These are phyloP conservation scores for Helicorthomorpha holstii DNA, from an alignment of 1,140 invertebrate species.

Conservation along the genomic window DNA sequence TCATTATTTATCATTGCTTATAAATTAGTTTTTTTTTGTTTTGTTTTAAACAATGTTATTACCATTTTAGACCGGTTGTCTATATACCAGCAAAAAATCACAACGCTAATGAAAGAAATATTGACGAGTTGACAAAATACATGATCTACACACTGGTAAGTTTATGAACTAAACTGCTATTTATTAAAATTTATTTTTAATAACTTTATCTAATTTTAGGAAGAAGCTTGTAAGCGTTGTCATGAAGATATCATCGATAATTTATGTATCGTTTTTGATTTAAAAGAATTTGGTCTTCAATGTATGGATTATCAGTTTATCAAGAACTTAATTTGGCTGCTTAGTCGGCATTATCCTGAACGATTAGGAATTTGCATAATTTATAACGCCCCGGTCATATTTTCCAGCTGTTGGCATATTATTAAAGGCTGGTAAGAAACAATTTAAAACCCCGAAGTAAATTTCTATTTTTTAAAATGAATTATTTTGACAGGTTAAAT, in stretches of 20 bases:
- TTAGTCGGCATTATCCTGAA: constrained; percentile 54
- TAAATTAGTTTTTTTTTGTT: too few species aligned
- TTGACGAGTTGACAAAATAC: constrained; percentile 54
- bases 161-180: not conserved
- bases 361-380: constrained; percentile 52
- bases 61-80: constrained; percentile 36
- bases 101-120: constrained; percentile 45
- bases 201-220: constrained; percentile 24
- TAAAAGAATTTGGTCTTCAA: constrained; percentile 46
- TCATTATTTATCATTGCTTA: too few species aligned
- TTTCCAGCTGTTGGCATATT: constrained; percentile 51
- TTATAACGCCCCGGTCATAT: constrained; percentile 47
- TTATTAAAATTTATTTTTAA: not conserved
- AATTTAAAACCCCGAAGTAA: not conserved
- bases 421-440: constrained; percentile 45
- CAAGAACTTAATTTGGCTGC: constrained; percentile 54
- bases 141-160: constrained; percentile 52
- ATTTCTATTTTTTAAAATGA: constrained; percentile 5
- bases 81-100: constrained; percentile 59
- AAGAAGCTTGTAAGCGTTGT: constrained; percentile 53
- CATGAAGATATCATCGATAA: constrained; percentile 61
- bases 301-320: constrained; percentile 60
- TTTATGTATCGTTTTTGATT: constrained; percentile 54
- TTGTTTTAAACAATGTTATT: too few species aligned
- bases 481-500: constrained; percentile 36